Base-by-base conservation (phyloP, 2,113 vertebrate genomes). In the Dolichallabes microphthalmus region DNA sequence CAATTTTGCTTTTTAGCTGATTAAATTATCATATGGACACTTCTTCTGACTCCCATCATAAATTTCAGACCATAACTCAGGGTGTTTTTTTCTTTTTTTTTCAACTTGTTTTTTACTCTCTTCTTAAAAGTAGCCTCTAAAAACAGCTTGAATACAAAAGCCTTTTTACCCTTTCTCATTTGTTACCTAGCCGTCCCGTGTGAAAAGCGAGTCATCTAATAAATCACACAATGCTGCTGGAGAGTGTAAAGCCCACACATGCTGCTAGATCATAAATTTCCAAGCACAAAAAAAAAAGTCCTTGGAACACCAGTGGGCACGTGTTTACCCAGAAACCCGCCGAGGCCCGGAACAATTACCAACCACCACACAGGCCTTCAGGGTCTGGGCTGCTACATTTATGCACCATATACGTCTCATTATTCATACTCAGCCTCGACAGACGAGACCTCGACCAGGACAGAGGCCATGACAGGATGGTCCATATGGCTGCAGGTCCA, bases 391-490 rank as follows among this genome's bases (percentile, higher is more conserved):
- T 92, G 88, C 86, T 93, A 91, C 94, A 93, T 94, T 94, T 93
- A 93, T 94, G 91, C 93, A 93, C 90, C 86, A 86, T 82, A 88
- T 87, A 88, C 85, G 85, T 90, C 93, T 93, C 92, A 94, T 94
- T 95, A 93, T 94, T 94, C 92, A 94, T 91, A 89, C 66, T 88
- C 85, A 80, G 89, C 88, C 91, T 90, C 88, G 88, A 92, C 91
- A 86, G 88, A 87, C 91, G 91, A 92, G 90, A 73, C 90, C 87
- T 81, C 90, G 82, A 83, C 87, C 90, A 89, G 87, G 90, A 91
- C 87, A 85, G 60, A 83, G 89, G 91, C 90, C 87, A 74, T 87
- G 84, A 80, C 89, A 52, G 39, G 35, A 64, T 81, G 60, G 25
- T 19, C 45, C 61, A 81, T 27, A 64, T 27, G 80, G 61, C 79